These are phyloP conservation scores for Sylvilagus floridanus DNA, from an alignment of 2,797 vertebrate species.

Conservation along the genomic window DNA sequence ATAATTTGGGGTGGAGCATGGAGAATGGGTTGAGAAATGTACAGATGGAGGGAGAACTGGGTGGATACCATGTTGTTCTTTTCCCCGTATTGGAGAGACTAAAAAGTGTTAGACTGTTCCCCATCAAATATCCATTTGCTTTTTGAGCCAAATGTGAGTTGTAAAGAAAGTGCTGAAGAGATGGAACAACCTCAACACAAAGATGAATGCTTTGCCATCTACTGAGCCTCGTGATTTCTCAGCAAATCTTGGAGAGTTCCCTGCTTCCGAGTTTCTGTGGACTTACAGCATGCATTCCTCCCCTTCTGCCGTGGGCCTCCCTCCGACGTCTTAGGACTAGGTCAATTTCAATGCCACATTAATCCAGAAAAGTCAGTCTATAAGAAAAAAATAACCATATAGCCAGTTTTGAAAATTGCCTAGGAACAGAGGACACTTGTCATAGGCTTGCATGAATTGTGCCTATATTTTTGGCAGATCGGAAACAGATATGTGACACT, in stretches of 20 bases:
- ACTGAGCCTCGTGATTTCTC: background rate
- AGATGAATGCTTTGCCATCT: background rate
- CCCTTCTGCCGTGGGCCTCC: too few species aligned
- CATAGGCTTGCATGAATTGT: background rate
- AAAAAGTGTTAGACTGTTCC: background rate
- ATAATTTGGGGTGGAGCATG: background rate
- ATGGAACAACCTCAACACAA: background rate
- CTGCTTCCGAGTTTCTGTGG: background rate
- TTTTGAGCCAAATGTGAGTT: conserved; percentile 56
- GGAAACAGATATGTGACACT: background rate
- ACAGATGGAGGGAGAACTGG: background rate
- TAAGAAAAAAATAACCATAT: background rate
- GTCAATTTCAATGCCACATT: background rate
- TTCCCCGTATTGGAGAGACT: background rate
- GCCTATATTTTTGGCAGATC: background rate
- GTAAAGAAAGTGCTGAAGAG: conserved; percentile 32
- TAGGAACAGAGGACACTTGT: background rate
- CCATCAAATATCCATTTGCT: background rate
- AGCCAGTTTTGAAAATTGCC: conserved; percentile 4
- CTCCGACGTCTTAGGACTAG: background rate
- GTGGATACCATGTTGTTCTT: background rate
- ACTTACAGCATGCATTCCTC: background rate
- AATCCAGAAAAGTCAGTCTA: background rate
- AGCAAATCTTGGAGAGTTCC: background rate
- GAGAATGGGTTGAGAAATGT: accelerated